Base-by-base conservation (phyloP, 1,140 invertebrate genomes). In the Drosophila funebris region DNA sequence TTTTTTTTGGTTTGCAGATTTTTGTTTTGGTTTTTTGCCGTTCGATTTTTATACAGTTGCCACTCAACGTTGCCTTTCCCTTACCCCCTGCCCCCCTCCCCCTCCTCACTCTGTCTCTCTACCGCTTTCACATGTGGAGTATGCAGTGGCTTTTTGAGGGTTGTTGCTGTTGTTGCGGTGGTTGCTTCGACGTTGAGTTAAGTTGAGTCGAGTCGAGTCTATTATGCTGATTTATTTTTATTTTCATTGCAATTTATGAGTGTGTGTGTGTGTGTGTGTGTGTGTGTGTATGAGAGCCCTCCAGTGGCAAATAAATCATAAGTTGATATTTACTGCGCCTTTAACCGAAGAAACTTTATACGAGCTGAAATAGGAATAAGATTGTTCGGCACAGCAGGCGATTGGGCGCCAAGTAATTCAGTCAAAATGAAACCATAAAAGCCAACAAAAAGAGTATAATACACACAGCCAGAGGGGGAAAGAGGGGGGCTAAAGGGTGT, bases 171-270 rank as follows among this genome's bases (percentile, higher is more conserved):
- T 39, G 13, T 36, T 64, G 58, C 72, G 77, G 74, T 76, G 69
- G 74, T 82, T 76, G 76, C 44, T 83, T 27, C 31, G 14, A 62
- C 11, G 6, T 33, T 73, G 58, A 61, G 9, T 29, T 13, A 54
- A 82, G 78, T 88, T 24, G 22, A 24, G 22, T 33, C 77, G 58
- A 64, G 13, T 29, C 20, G 61, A 82, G 78, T 88, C 76, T 87
- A 87, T 87, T 87, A 87, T 87, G 83, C 61, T 87, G 83, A 87
- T 87, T 87, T 87, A 88, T 87, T 88, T 87, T 58, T 73, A 87
- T 87, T 79, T 83, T 78, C 68, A 88, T 78, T 82, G 83, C 82
- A 82, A 88, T 88, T 87, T 82, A 82, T 82, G 75, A 74, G 36
- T 22, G 11, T 4, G 8, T 27, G 1, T 24, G 22, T 24, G 54